Evolutionary conservation across 2,888 invertebrate species (phyloP), one percentile per base, ranked within the genome.

Genomic region (Cepaea hortensis): DNA sequence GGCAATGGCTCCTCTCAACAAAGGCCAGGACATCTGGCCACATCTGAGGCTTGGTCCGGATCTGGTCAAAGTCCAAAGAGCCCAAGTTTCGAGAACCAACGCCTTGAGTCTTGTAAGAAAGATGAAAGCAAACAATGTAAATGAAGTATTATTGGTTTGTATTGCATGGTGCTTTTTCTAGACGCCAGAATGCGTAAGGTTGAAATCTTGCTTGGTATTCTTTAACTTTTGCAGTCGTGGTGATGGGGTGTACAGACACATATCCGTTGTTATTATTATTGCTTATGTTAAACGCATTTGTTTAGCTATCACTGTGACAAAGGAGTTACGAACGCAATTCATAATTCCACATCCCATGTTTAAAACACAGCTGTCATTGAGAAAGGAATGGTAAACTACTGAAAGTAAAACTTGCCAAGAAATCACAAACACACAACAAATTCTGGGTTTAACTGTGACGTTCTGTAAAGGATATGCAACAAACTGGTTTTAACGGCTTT

Each of bases 41-140:
- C 77, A 35, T 73, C 85, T 55, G 77, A 18, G 9, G 73, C 61
- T 46, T 81, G 72, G 81, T 55, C 73, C 65, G 50, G 55, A 23
- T 55, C 20, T 35, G 62, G 61, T 73, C 15, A 23, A 46, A 73
- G 62, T 46, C 81, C 72, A 55, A 46, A 80, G 73, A 85, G 85
- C 73, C 85, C 85, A 4, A 68, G 73, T 46, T 11, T 72, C 72
- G 85, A 85, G 62, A 85, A 48, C 61, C 79, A 85, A 50, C 70
- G 70, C 15, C 20, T 85, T 46, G 85, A 85, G 81, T 65, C 85
- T 55, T 85, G 85, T 85, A 85, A 85, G 85, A 62, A 72, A 65
- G 79, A 79, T 15, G 55, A 79, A 79, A 79, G 35, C 13, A 76
- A 84, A 48, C 61, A 84, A 84, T 84, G 84, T 84, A 84, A 84